These are phyloP conservation scores for Pteronotus mesoamericanus DNA, from an alignment of 2,797 vertebrate genomes.

Conservation along the genomic window DNA sequence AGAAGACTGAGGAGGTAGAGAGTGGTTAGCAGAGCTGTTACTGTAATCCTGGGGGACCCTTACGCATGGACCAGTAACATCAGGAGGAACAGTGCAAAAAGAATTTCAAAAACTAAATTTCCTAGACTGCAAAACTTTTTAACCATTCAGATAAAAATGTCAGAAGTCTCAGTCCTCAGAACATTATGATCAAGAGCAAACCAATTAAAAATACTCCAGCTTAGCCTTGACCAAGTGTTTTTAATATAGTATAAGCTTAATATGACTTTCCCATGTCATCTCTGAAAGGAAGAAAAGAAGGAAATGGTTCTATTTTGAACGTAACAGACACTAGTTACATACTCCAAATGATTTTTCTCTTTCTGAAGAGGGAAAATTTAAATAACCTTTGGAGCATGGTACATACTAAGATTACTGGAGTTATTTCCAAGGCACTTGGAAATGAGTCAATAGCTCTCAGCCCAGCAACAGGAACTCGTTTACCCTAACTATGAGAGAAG, in stretches of 20 bases:
- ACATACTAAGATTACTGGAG: background rate
- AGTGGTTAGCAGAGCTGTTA: background rate
- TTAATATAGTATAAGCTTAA: background rate
- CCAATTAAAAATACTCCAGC: background rate
- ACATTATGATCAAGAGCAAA: background rate
- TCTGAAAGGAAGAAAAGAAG: background rate
- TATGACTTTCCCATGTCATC: background rate
- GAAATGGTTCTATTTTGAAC: background rate
- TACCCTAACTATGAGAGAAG: background rate
- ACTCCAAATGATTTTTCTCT: background rate
- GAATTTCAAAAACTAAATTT: background rate
- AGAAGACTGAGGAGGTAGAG: background rate
- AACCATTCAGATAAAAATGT: background rate
- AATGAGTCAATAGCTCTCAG: background rate
- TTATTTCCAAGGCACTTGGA: slow-evolving; percentile 36
- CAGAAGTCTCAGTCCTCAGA: background rate
- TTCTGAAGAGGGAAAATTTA: slow-evolving; percentile 31
- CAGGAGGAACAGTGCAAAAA: background rate
- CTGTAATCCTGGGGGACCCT: background rate
- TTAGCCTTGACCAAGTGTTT: background rate
- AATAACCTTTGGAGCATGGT: slow-evolving; percentile 30
- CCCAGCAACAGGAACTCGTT: background rate
- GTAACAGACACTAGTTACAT: background rate
- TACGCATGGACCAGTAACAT: background rate
- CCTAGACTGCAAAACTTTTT: background rate